Conservation (phyloP, 2,797 vertebrate species). For the Hafferia zeledoni region DNA sequence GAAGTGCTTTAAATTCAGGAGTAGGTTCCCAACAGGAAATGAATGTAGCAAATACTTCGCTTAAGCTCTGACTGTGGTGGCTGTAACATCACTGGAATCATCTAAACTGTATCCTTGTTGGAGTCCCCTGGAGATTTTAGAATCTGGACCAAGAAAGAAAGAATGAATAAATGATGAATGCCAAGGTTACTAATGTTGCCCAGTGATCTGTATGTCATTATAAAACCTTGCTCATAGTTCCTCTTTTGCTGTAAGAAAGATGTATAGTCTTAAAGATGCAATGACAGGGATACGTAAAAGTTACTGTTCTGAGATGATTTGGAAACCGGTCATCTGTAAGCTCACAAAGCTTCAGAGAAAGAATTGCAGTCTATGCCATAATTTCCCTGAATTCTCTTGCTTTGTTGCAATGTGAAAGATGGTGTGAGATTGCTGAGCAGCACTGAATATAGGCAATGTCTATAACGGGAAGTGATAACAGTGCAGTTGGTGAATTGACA, state of each 20-base stretch:
- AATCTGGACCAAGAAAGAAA: not conserved
- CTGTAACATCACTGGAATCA: not conserved
- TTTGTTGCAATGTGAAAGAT: slow-evolving; percentile 14
- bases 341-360: not conserved
- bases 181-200: not conserved
- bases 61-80: not conserved
- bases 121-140: not conserved
- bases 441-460: not conserved
- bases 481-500: slow-evolving; percentile 53
- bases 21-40: not conserved
- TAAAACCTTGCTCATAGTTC: not conserved
- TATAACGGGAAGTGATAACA: not conserved
- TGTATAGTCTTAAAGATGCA: not conserved
- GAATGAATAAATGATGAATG: not conserved
- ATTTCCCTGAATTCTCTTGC: not conserved
- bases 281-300: not conserved
- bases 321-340: not conserved
- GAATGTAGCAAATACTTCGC: not conserved
- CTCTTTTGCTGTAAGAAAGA: not conserved
- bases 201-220: not conserved
- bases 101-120: not conserved
- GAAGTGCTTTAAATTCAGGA: not conserved
- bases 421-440: slow-evolving; percentile 20
- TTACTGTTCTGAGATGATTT: not conserved
- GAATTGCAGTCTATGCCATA: not conserved